phyloP scores from a whole-genome alignment of 1,140 invertebrate genomes.

The Hesperophylax magnus region DNA sequence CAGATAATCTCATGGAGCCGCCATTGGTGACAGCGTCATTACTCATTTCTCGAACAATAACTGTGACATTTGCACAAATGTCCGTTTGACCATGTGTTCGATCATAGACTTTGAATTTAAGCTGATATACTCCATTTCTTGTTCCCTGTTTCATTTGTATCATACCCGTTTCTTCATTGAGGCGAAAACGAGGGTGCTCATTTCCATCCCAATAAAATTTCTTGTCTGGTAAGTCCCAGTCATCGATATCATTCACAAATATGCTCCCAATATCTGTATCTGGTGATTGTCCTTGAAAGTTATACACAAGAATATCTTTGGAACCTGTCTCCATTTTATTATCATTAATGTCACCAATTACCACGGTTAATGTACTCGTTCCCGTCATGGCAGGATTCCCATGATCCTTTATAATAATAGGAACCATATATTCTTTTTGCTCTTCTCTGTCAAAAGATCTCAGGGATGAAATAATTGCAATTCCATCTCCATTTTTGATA shows the following conservation, averaged over 20 bases:
- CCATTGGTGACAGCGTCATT: slow-evolving; percentile 79
- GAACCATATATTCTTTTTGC: slow-evolving; percentile 75
- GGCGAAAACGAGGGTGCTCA: slow-evolving; percentile 71
- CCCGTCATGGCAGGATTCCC: slow-evolving; percentile 74
- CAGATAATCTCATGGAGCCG: slow-evolving; percentile 76
- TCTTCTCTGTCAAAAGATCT: slow-evolving; percentile 79
- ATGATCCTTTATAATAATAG: slow-evolving; percentile 75
- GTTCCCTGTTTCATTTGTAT: slow-evolving; percentile 78
- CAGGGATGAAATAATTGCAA: slow-evolving; percentile 74
- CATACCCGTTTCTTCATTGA: slow-evolving; percentile 76
- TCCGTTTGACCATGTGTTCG: slow-evolving; percentile 72
- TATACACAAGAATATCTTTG: slow-evolving; percentile 81
- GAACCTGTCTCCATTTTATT: slow-evolving; percentile 78
- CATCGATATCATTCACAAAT: slow-evolving; percentile 80
- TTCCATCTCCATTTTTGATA: slow-evolving; percentile 73
- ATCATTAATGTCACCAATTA: slow-evolving; percentile 80
- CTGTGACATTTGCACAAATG: slow-evolving; percentile 74
- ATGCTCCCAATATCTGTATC: slow-evolving; percentile 78
- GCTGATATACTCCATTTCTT: slow-evolving; percentile 72
- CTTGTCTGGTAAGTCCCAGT: slow-evolving; percentile 82
- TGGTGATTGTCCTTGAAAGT: slow-evolving; percentile 76
- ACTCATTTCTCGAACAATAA: slow-evolving; percentile 75
- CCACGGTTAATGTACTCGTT: slow-evolving; percentile 77
- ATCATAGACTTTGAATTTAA: slow-evolving; percentile 77
- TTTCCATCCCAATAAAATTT: slow-evolving; percentile 75